Evolutionary conservation across 2,797 vertebrate species (phyloP).

Genomic region (Graptemys geographica): DNA sequence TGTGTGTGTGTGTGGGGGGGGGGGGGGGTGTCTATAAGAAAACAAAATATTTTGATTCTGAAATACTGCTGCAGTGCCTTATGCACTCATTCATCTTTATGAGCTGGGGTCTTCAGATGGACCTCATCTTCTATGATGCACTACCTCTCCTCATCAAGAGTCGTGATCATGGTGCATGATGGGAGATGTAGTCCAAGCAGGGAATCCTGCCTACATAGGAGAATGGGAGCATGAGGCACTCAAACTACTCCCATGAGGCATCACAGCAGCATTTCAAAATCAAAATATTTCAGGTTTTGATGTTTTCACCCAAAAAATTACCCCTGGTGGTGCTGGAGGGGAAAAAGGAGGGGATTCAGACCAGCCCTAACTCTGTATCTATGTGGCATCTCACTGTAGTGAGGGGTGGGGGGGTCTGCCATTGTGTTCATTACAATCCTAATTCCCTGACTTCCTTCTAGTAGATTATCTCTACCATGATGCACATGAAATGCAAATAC

Average conservation of each 20-base stretch:
- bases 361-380: conserved; percentile 11
- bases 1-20: too few species aligned
- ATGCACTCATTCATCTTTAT: background rate
- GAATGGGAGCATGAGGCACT: background rate
- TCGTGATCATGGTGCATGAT: background rate
- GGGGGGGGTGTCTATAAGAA: rapidly evolving
- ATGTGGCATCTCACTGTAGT: background rate
- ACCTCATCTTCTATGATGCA: background rate
- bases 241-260: background rate
- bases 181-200: background rate
- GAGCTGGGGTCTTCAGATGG: background rate
- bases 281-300: background rate
- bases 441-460: conserved; percentile 30
- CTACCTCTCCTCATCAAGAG: background rate
- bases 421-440: background rate
- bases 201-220: background rate
- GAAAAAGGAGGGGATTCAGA: background rate
- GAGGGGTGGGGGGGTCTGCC: conserved; percentile 37
- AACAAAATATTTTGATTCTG: too few species aligned
- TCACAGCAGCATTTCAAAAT: background rate
- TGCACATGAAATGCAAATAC: background rate
- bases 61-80: background rate
- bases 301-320: background rate
- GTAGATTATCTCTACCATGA: conserved; percentile 17
- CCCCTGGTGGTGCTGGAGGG: background rate